Percentiles rank a stretch among this genome's conserved stretches.
These are phyloP conservation scores for Eurosta solidaginis DNA, from an alignment of 1,140 invertebrate species.

Conservation along the genomic window DNA sequence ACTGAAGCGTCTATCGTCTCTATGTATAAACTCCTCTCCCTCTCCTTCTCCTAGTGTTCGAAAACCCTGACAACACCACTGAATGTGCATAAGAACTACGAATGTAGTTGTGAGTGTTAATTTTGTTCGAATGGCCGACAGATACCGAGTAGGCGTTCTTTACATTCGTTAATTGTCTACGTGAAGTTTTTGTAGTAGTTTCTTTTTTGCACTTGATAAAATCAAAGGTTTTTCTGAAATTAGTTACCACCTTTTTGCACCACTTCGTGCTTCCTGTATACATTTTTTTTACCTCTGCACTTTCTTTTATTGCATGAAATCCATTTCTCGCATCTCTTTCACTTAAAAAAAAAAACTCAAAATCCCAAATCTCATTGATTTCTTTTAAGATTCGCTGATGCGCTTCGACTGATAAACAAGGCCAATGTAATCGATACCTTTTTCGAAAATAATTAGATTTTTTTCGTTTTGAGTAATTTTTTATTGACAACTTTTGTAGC, in stretches of 20 bases:
- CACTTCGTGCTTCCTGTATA: background rate
- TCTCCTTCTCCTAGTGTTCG: no score
- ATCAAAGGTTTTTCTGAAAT: background rate
- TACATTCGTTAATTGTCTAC: background rate
- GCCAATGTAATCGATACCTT: conserved; percentile 11
- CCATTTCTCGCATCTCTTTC: background rate
- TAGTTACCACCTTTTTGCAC: background rate
- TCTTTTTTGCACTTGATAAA: background rate
- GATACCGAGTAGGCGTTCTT: background rate
- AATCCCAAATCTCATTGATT: background rate
- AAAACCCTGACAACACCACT: no score
- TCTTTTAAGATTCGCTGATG: background rate
- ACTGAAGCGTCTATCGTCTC: no score
- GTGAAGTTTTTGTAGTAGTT: background rate
- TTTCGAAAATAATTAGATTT: conserved; percentile 14
- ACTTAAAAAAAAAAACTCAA: no score
- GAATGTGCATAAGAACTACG: no score
- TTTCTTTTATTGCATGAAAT: background rate
- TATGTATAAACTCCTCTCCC: no score
- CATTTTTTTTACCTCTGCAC: background rate
- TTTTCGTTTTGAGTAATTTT: background rate
- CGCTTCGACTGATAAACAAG: background rate
- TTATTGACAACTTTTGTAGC: background rate
- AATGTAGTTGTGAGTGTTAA: no score
- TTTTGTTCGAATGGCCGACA: background rate